Base-by-base conservation (phyloP, 2,888 invertebrate species). In the Drosophila percnosoma region DNA sequence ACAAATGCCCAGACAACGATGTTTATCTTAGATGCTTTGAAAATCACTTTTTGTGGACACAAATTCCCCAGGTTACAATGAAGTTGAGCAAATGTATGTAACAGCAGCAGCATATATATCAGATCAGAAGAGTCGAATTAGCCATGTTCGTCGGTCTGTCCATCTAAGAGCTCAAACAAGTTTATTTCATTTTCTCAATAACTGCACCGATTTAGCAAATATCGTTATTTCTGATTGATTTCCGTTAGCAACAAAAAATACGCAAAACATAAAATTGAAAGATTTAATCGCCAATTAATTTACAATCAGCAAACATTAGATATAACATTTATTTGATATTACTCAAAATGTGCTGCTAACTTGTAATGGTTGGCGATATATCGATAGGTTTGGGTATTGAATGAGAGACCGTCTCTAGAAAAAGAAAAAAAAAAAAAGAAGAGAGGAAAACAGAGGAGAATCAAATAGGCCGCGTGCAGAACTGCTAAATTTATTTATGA, bases 1-100 rank as follows among this genome's bases (percentile, higher is more conserved):
- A 68, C n/a, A 61, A 61, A 61, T 36, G 29, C 52, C 71, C 68
- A 68, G 68, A 68, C 68, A 59, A 36, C 59, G 61, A 68, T 68
- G 36, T 21, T 45, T 68, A 68, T 68, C 71, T 13, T 7, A 31
- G 36, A 24, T 51, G 68, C 51, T 58, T 69, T 52, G 51, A 51
- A 15, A 0, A 52, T 40, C 31, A n/a, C 18, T n/a, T 57, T 40
- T 18, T 4, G 24, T 21, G 3, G n/a, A 18, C 38, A n/a, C 4
- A 42, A 21, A 42, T 24, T 24, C 15, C 21, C 21, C 45, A 45
- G 2, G 21, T 11, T 11, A 21, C 21, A 21, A 42, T 21, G 11
- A 5, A 42, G 21, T 42, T 11, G 4, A 21, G 15, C 21, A 24
- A 24, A 8, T 45, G 15, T 8, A 24, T 45, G 45, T 21, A 24